Percentiles rank a stretch among this genome's conserved stretches.
phyloP scores from a whole-genome alignment of 2,888 invertebrate species.

The Chrysina gloriosa region DNA sequence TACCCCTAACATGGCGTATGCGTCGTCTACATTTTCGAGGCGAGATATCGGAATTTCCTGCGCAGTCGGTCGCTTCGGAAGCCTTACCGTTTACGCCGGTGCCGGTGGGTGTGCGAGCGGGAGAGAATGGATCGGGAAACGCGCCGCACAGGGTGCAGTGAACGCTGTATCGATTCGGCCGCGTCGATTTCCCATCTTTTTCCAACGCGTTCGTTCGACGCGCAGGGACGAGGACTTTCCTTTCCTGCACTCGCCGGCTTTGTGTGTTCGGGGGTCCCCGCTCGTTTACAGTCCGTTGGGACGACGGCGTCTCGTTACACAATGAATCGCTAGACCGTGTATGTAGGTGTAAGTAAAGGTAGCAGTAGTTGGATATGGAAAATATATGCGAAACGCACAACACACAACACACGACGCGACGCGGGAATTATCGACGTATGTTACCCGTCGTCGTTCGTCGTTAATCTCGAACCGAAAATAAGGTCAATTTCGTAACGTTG shows the following conservation, averaged over 20 bases:
- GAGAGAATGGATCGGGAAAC: background rate
- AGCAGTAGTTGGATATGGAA: too few relatives aligned
- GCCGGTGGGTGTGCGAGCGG: background rate
- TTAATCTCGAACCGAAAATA: conserved; percentile 18
- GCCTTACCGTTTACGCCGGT: conserved; percentile 5
- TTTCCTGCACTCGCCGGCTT: background rate
- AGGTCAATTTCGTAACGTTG: conserved; percentile 17
- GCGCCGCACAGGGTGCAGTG: conserved; percentile 25
- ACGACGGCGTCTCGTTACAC: conserved; percentile 22
- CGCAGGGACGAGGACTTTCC: background rate
- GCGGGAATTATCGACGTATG: conserved; percentile 32
- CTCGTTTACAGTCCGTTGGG: conserved; percentile 11
- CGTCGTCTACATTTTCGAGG: too few relatives aligned
- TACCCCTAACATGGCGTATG: too few relatives aligned
- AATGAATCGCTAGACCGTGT: conserved; percentile 32
- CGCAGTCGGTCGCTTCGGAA: conserved; percentile 3
- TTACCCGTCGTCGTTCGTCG: background rate
- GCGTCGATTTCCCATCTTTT: background rate
- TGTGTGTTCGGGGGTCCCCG: background rate
- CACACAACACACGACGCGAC: background rate
- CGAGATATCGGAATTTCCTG: too few relatives aligned
- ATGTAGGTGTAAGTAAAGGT: too few relatives aligned
- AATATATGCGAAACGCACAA: too few relatives aligned
- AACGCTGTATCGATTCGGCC: conserved; percentile 33
- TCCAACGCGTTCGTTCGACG: background rate